Evolutionary conservation across 64 coral and sea anemone genomes (phyloP).

Genomic region (Acropora yongei): DNA sequence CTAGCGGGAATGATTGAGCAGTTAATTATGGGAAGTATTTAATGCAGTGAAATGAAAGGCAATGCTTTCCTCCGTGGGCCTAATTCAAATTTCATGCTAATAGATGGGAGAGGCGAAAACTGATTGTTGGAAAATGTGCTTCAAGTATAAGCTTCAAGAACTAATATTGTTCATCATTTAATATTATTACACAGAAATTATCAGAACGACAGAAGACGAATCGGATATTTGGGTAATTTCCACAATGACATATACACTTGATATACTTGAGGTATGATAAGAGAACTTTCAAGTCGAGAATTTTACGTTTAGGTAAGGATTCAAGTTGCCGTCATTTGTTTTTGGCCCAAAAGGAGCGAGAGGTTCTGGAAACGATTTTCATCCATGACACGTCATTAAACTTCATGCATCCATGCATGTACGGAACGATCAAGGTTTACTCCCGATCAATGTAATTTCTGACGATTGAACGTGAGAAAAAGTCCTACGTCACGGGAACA

Average conservation of each 20-base stretch:
- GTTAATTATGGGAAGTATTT: constrained; percentile 1
- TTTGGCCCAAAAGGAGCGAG: no score
- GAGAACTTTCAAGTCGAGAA: background rate
- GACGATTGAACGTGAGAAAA: no score
- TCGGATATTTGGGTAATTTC: constrained; percentile 21
- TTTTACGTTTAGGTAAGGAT: background rate
- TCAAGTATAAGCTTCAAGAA: no score
- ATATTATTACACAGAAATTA: background rate
- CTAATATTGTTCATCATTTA: background rate
- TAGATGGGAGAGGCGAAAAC: background rate
- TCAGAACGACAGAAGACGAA: background rate
- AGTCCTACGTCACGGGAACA: no score
- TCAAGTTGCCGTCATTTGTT: no score
- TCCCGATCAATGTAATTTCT: no score
- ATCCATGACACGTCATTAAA: no score
- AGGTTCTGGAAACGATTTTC: no score
- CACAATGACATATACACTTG: background rate
- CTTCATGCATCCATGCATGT: no score
- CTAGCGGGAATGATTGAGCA: constrained; percentile 14
- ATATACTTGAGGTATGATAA: background rate
- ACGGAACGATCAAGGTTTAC: no score
- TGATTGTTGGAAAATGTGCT: background rate
- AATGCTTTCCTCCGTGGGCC: background rate
- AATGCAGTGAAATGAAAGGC: background rate
- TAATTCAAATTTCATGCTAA: background rate